Evolutionary conservation across 2,797 vertebrate genomes (phyloP).

Genomic region (Sylvilagus floridanus): DNA sequence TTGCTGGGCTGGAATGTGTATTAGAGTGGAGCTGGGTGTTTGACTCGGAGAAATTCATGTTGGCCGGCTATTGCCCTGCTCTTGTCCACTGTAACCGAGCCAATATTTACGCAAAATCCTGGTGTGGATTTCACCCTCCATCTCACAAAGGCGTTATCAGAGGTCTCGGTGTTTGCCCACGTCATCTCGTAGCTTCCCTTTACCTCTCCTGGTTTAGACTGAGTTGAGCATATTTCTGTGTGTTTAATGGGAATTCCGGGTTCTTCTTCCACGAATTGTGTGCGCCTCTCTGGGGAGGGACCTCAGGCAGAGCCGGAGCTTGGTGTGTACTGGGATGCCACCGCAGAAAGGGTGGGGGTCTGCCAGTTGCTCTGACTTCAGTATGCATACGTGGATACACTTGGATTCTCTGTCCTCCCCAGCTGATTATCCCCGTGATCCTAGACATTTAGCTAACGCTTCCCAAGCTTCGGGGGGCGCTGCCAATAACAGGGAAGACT

Average conservation of each 20-base stretch:
- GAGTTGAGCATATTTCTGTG: not conserved
- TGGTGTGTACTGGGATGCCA: not conserved
- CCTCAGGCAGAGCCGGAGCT: not conserved
- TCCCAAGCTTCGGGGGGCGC: not conserved
- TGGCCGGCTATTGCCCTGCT: fast-evolving
- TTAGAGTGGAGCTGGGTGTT: fast-evolving
- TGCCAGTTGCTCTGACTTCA: fast-evolving
- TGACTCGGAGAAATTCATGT: too few species aligned
- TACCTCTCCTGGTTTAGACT: not conserved
- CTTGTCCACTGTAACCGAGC: not conserved
- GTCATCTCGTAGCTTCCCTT: not conserved
- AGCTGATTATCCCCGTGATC: not conserved
- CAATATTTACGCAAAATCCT: too few species aligned
- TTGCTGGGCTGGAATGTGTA: fast-evolving
- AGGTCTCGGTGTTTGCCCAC: not conserved
- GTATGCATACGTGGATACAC: fast-evolving
- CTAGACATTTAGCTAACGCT: not conserved
- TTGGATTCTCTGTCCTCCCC: not conserved
- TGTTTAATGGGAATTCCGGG: not conserved
- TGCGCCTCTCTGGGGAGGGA: not conserved
- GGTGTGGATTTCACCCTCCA: too few species aligned
- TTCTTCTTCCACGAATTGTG: not conserved
- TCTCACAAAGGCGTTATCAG: too few species aligned
- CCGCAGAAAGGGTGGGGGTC: fast-evolving
- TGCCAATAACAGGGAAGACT: fast-evolving